Conservation (phyloP, 2,888 invertebrate genomes). For the Volucella inflata region DNA sequence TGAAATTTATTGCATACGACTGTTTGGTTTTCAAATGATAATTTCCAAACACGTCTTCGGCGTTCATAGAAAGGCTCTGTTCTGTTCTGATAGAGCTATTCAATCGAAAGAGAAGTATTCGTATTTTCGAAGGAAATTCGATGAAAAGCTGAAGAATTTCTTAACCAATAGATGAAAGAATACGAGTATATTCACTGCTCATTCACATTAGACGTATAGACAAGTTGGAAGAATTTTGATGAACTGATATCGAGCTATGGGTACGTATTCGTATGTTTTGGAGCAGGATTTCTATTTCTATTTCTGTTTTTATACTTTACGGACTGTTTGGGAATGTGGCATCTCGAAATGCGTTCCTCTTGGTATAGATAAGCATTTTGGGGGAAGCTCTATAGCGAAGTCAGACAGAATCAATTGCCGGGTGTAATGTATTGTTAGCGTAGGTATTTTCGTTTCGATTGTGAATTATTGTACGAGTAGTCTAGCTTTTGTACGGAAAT, state of each 20-base stretch:
- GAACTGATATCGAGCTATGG: conserved; percentile 33
- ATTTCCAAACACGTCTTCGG: conserved; percentile 73
- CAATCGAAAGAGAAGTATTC: conserved; percentile 72
- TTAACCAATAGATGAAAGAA: conserved; percentile 37
- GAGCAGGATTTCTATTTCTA: too few species aligned
- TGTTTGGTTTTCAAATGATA: conserved; percentile 76
- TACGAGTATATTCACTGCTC: not conserved
- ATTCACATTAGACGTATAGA: conserved; percentile 26
- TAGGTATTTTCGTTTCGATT: conserved; percentile 38
- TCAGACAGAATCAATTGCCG: conserved; percentile 64
- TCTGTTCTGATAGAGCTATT: conserved; percentile 61
- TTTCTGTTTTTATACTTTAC: not conserved
- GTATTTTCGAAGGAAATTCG: conserved; percentile 61
- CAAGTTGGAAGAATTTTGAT: conserved; percentile 40
- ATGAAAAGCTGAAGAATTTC: conserved; percentile 30
- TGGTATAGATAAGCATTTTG: conserved; percentile 53
- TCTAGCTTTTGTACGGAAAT: conserved; percentile 22
- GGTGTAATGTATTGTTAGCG: conserved; percentile 48
- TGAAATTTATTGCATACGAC: conserved; percentile 72
- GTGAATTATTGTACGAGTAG: conserved; percentile 46
- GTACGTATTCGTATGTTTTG: not conserved
- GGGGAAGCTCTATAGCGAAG: not conserved
- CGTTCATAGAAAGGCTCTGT: conserved; percentile 17
- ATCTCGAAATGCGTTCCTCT: conserved; percentile 45
- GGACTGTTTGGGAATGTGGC: conserved; percentile 47